Evolutionary conservation across 2,888 invertebrate genomes (phyloP), one percentile per base, ranked within the genome.

Genomic region (Orchesella flavescens): DNA sequence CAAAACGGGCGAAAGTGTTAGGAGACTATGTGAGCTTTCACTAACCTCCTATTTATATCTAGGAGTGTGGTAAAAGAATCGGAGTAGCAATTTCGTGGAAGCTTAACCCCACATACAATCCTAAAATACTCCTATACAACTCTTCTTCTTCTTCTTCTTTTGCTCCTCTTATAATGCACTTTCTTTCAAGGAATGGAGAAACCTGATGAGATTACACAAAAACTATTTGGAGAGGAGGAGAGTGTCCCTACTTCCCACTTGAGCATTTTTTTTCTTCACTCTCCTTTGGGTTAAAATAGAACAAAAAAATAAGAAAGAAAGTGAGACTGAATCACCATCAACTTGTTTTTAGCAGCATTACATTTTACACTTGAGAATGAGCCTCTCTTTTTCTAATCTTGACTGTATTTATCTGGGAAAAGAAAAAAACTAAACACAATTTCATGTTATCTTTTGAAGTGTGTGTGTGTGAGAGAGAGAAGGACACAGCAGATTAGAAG

Each of bases 161-260:
- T n/a, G n/a, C n/a, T n/a, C n/a, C n/a, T n/a, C n/a, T n/a, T n/a
- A 34, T 34, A 34, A 34, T 34, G 7, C 34, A 34, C 34, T 34
- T n/a, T 34, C 23, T 66, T 76, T 19, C 66, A 55, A 76, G 65
- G 65, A 44, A 61, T 46, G n/a, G 68, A 77, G 68, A 77, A 34
- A 59, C 76, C 66, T 77, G 76, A 77, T 77, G 76, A 77, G 76
- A 68, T 77, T 77, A 77, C 76, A 77, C 43, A 77, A 34, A 34
- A 77, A 77, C 76, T 55, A 77, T 77, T 23, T 43, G 65, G 23
- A 43, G 15, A 68, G 13, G 63, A 34, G 34, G 7, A 7, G 34
- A 34, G 34, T 24, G 15, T 17, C 17, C 17, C 44, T 63, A 63
- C 24, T 57, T 66, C 65, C 65, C 53, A 75, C 66, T 66, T 66